Base-by-base conservation (phyloP, 2,888 invertebrate species). In the Anaspis maculata region DNA sequence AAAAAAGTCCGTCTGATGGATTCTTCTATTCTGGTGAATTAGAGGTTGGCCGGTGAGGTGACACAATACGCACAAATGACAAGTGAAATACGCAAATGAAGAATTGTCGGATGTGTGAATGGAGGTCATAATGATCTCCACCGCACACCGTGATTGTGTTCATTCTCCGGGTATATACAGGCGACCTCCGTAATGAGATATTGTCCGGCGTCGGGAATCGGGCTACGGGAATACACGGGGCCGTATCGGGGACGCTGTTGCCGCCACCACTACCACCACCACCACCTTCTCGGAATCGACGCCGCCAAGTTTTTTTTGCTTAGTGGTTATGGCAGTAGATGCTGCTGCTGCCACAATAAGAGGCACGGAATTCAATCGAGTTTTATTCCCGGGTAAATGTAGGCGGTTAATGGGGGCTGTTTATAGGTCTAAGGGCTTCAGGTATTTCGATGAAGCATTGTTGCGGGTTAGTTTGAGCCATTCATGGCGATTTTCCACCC, bases 61-160 rank as follows among this genome's bases (percentile, higher is more conserved):
- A 34, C 37, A 68, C 68, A 68, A 68, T 68, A 64, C 65, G 53
- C 54, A 62, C 67, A 68, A 68, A 67, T 67, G 67, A 66, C 67
- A 67, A 66, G 67, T 68, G 67, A 67, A 68, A 67, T 69, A 69
- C 66, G 68, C 67, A 68, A 68, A 69, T 68, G 68, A 68, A 68
- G 68, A 69, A 68, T 68, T 69, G 69, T 69, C 59, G 61, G 57
- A 55, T 53, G 59, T 56, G 59, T 65, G 65, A 66, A 66, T 65
- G 64, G 64, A 52, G 53, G 52, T 55, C 59, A 57, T 64, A 62
- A 63, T 62, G 64, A 64, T 61, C 61, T 55, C 46, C 50, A 52
- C 55, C 55, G 55, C 57, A 59, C 43, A 44, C 42, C 45, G 43
- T 45, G 45, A 48, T 48, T 48, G 46, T 46, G 42, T 41, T 49